A percentile compares a stretch with the other conserved stretches of the same genome.
Conservation (phyloP, 1,140 invertebrate species). For the Galendromus occidentalis region DNA sequence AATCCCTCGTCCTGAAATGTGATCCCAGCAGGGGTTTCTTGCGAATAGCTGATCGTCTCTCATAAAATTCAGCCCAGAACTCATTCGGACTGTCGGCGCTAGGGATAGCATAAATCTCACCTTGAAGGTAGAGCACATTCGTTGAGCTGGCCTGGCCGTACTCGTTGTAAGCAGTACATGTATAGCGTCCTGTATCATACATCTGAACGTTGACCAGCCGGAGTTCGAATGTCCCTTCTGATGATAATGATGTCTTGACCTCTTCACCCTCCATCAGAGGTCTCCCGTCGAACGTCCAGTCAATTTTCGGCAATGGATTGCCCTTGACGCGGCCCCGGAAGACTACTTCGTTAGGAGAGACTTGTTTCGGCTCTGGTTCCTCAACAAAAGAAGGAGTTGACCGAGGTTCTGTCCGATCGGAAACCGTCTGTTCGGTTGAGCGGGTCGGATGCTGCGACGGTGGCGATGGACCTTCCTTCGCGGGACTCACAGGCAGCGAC, state of each 20-base stretch:
- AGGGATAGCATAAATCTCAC: conserved; percentile 24
- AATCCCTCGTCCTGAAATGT: too few relatives aligned
- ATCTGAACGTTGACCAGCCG: conserved; percentile 36
- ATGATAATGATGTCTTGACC: conserved; percentile 32
- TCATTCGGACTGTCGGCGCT: too few relatives aligned
- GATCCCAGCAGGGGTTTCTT: too few relatives aligned
- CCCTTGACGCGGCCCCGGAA: conserved; percentile 47
- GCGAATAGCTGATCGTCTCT: too few relatives aligned
- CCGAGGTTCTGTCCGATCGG: neutral
- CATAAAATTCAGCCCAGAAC: too few relatives aligned
- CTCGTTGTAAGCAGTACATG: conserved; percentile 50
- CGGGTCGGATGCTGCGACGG: neutral
- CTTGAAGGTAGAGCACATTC: conserved; percentile 44
- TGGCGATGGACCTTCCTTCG: neutral
- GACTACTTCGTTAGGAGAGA: conserved; percentile 21
- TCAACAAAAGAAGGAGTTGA: conserved; percentile 23
- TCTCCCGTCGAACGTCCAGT: conserved; percentile 53
- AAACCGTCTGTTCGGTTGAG: too few relatives aligned
- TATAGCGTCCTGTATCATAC: conserved; percentile 53
- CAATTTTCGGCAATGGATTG: conserved; percentile 43
- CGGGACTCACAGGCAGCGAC: neutral
- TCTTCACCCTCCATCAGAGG: conserved; percentile 41
- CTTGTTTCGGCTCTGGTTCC: conserved; percentile 37
- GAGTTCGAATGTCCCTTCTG: conserved; percentile 18
- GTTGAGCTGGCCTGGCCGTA: conserved; percentile 55